phyloP scores from a whole-genome alignment of 2,113 vertebrate genomes.

The Cisticola juncidis region DNA sequence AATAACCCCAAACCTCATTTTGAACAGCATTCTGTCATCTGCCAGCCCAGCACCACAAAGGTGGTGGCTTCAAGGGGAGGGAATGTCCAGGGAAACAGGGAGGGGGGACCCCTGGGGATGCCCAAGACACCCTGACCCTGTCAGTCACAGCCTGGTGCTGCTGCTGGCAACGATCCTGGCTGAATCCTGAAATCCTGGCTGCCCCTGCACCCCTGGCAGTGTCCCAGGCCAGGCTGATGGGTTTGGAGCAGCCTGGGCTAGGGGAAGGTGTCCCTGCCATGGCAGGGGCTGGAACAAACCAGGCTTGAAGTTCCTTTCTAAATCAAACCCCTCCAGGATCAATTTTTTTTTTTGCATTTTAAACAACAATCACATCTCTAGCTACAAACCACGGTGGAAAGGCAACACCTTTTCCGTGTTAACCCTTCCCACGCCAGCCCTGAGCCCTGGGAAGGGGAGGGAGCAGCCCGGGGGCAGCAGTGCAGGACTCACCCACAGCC shows the following conservation, averaged over 20 bases:
- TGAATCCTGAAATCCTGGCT: no score
- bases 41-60: not conserved
- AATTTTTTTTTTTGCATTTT: not conserved
- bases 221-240: not conserved
- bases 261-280: not conserved
- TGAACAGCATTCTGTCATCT: no score
- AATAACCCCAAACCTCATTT: not conserved
- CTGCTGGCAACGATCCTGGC: not conserved
- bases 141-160: not conserved
- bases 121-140: fast-evolving
- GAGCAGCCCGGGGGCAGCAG: no score
- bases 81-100: not conserved
- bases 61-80: not conserved
- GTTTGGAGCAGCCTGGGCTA: not conserved
- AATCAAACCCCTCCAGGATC: not conserved
- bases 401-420: fast-evolving
- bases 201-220: not conserved
- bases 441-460: fast-evolving
- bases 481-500: conserved; percentile 84
- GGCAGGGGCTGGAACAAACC: not conserved
- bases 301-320: not conserved
- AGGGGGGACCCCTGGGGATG: not conserved
- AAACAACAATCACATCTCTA: not conserved
- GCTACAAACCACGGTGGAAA: not conserved
- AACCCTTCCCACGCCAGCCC: not conserved